Percentiles rank a stretch among this genome's conserved stretches.
phyloP scores from a whole-genome alignment of 2,888 invertebrate genomes.

The Dicyrtoma fusca region DNA sequence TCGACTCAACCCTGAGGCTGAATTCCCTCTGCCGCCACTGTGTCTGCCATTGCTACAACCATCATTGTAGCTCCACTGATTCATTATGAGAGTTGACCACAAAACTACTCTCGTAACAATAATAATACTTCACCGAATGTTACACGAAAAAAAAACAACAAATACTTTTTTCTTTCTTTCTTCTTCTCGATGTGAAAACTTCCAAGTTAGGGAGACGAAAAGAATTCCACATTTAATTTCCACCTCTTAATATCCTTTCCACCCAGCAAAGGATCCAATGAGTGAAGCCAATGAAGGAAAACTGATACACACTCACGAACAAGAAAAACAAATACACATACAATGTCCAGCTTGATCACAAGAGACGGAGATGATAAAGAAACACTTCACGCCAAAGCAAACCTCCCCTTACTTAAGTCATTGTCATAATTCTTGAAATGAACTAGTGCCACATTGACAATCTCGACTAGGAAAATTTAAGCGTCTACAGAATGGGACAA shows the following conservation, averaged over 20 bases:
- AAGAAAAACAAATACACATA: conserved; percentile 7
- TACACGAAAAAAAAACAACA: background rate
- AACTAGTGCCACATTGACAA: too few species aligned
- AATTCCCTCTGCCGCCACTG: too few species aligned
- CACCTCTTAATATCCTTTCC: background rate
- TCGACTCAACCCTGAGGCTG: too few species aligned
- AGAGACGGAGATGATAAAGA: background rate
- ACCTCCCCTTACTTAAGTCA: too few species aligned
- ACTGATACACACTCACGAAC: background rate
- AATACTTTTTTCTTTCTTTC: background rate
- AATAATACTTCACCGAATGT: conserved; percentile 21
- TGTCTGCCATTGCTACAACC: conserved; percentile 16
- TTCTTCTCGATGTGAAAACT: too few species aligned
- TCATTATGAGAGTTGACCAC: conserved; percentile 27
- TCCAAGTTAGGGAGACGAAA: too few species aligned
- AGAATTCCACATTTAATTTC: background rate
- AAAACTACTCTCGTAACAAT: conserved; percentile 11
- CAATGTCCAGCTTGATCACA: background rate
- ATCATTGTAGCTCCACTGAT: conserved; percentile 32
- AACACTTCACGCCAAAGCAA: background rate
- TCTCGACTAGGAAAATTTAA: too few species aligned
- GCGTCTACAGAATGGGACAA: too few species aligned
- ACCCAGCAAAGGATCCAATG: too few species aligned
- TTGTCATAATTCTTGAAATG: too few species aligned
- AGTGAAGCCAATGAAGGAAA: background rate